Conservation (phyloP, 2,888 invertebrate genomes). For the Lapara coniferarum region DNA sequence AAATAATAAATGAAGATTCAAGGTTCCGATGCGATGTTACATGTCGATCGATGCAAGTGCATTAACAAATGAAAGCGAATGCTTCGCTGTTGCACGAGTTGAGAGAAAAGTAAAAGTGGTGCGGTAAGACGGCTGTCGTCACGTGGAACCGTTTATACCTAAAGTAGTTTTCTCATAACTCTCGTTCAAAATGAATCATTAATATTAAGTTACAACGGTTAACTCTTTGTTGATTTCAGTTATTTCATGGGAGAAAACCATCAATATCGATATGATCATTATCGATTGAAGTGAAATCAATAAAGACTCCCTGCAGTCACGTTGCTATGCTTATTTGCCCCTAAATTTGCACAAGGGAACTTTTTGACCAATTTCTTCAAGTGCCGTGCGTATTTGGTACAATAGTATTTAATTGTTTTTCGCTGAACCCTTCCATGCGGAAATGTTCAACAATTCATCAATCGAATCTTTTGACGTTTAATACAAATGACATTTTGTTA, state of each 20-base stretch:
- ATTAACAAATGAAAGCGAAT: constrained; percentile 33
- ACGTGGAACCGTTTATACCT: constrained; percentile 37
- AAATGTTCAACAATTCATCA: constrained; percentile 64
- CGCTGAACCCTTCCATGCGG: constrained; percentile 57
- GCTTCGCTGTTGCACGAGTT: constrained; percentile 45
- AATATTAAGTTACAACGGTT: constrained; percentile 50
- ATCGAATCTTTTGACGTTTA: constrained; percentile 61
- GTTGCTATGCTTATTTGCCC: constrained; percentile 43
- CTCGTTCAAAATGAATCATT: constrained; percentile 30
- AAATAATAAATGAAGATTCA: not conserved
- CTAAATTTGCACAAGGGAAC: constrained; percentile 53
- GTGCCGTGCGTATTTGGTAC: constrained; percentile 59
- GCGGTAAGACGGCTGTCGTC: constrained; percentile 59
- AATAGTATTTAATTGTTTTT: constrained; percentile 74
- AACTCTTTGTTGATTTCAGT: constrained; percentile 62
- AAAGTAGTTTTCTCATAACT: not conserved
- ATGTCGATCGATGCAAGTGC: not conserved
- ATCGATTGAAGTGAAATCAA: constrained; percentile 64
- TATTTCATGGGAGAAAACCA: constrained; percentile 53
- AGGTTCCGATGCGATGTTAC: not conserved
- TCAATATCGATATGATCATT: constrained; percentile 72
- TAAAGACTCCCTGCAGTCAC: constrained; percentile 61
- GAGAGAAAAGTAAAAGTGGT: constrained; percentile 80
- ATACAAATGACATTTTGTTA: constrained; percentile 44
- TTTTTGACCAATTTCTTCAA: constrained; percentile 52